Conservation (phyloP, 2,888 invertebrate genomes). For the Sicus ferrugineus region DNA sequence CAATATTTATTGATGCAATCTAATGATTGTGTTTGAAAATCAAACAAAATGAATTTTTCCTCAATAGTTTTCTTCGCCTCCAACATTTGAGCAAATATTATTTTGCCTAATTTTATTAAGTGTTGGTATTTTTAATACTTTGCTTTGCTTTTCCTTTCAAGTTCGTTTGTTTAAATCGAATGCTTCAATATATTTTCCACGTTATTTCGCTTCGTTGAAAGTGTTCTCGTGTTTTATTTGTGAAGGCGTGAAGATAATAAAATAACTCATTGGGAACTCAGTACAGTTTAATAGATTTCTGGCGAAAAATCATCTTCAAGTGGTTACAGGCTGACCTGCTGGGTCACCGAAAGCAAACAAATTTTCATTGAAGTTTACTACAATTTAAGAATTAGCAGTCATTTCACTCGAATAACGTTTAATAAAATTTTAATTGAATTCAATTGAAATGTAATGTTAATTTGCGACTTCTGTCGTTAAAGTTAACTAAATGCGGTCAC, state of each 20-base stretch:
- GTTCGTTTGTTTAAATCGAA: neutral
- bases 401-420: no score
- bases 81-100: neutral
- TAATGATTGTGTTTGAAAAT: no score
- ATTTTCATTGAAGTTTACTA: no score
- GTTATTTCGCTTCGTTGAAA: neutral
- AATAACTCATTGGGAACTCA: neutral
- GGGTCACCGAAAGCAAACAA: neutral
- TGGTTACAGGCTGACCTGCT: no score
- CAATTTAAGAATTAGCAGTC: no score
- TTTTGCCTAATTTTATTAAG: neutral
- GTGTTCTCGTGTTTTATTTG: neutral
- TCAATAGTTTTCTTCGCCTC: neutral
- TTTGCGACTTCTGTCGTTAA: no score
- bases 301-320: neutral
- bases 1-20: no score
- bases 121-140: slow-evolving; percentile 8
- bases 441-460: no score
- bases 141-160: slow-evolving; percentile 18
- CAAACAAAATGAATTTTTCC: no score
- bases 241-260: neutral
- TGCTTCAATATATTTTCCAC: neutral
- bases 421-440: no score
- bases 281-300: neutral
- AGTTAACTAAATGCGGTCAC: no score